Base-by-base conservation (phyloP, 2,888 invertebrate genomes). In the Drosophila barbarae region DNA sequence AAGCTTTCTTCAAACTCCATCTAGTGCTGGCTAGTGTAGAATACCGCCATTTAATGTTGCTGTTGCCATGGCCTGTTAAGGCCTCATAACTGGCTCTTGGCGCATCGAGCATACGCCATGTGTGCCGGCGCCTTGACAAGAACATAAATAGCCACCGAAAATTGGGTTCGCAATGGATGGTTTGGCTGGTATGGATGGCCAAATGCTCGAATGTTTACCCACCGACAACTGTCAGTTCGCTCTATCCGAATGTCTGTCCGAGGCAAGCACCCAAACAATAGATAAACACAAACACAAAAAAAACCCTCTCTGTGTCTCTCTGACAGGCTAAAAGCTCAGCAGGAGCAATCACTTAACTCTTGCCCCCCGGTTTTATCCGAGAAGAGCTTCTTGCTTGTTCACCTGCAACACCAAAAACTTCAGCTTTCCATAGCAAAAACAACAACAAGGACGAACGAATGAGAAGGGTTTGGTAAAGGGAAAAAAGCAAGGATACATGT, bases 41-140 rank as follows among this genome's bases (percentile, higher is more conserved):
- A 30, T 4, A 30, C 13, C 15, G 13, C 26, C 21, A 18, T 34
- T 56, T 53, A 23, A 52, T 57, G 41, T 47, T 49, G 47, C 49
- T 35, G 77, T 84, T 76, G 73, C 76, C 54, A 73, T 78, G 76
- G 77, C 80, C 79, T 76, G 83, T 79, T 79, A 76, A 71, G 63
- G 73, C 54, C 76, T 65, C 73, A 73, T 82, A 82, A 73, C 71
- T 63, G 58, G 23, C 41, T 51, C 74, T 69, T 52, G 50, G 39
- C 39, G 47, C 53, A 64, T 71, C 59, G 71, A 69, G 69, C 69
- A 77, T 76, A 72, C 72, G 75, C 60, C 75, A 77, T 76, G 74
- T 74, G 79, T 69, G 76, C 47, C 46, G 28, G 13, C 57, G 59
- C 38, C 30, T 46, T 63, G 67, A 53, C 61, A 61, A 39, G 61